Conservation (phyloP, 2,797 vertebrate genomes). For the Acropternis orthonyx region DNA sequence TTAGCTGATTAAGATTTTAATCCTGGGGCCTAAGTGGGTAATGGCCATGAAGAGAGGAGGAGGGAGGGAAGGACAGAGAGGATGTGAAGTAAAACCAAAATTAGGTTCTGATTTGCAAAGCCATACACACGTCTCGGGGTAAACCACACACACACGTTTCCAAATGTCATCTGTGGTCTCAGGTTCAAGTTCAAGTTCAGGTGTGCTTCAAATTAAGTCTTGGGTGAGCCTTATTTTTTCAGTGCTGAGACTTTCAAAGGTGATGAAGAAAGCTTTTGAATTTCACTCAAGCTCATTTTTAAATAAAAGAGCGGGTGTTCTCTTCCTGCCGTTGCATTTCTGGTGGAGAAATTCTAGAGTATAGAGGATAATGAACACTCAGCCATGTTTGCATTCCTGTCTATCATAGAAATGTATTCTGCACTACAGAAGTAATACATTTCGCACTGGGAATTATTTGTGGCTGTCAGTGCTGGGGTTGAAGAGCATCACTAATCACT, state of each 20-base stretch:
- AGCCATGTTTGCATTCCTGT: not conserved
- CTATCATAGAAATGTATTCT: not conserved
- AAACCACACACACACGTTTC: not conserved
- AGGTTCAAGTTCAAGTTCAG: not conserved
- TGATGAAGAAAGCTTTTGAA: not conserved
- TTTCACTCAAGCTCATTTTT: not conserved
- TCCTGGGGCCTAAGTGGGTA: not conserved
- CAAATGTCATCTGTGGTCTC: not conserved
- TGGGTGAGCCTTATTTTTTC: not conserved
- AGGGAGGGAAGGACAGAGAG: not conserved
- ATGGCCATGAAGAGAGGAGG: not conserved
- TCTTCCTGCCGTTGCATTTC: not conserved
- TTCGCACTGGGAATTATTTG: not conserved
- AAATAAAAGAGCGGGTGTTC: not conserved
- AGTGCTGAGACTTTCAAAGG: not conserved
- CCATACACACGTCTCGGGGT: not conserved
- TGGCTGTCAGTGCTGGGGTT: not conserved
- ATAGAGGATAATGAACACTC: not conserved
- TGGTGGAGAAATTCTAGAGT: not conserved
- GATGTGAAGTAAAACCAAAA: conserved; percentile 17
- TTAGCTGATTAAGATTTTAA: not conserved
- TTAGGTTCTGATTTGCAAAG: conserved; percentile 1
- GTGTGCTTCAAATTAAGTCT: not conserved
- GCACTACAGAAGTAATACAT: not conserved
- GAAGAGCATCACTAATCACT: not conserved